A percentile compares a stretch with the other conserved stretches of the same genome.
phyloP scores from a whole-genome alignment of 2,888 invertebrate genomes.

The Lepidonotus clava region DNA sequence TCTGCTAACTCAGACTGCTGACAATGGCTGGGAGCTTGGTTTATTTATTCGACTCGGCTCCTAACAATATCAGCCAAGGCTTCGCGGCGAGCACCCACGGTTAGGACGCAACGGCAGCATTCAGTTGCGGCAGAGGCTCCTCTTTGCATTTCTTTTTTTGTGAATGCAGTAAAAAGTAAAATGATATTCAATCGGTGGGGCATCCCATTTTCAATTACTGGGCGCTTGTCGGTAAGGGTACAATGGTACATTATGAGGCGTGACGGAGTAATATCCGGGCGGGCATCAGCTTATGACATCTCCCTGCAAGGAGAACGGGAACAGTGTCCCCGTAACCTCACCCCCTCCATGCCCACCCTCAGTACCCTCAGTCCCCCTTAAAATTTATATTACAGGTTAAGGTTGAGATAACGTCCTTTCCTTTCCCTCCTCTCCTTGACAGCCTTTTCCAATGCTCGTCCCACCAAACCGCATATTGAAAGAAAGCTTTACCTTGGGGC shows the following conservation, averaged over 20 bases:
- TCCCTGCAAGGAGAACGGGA: background rate
- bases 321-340: too few species aligned
- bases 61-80: background rate
- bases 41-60: background rate
- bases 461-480: too few species aligned
- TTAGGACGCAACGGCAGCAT: background rate
- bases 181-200: constrained; percentile 22
- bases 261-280: constrained; percentile 23
- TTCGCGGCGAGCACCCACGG: background rate
- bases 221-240: background rate
- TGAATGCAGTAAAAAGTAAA: background rate
- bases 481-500: too few species aligned
- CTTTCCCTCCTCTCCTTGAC: too few species aligned
- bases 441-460: too few species aligned
- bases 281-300: constrained; percentile 26
- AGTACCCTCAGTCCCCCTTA: too few species aligned
- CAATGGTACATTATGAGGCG: constrained; percentile 34
- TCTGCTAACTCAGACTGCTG: background rate
- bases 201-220: constrained; percentile 40
- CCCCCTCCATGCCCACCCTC: too few species aligned
- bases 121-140: background rate
- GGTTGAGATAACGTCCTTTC: too few species aligned
- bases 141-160: background rate
- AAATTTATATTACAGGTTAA: too few species aligned
- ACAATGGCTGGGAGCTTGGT: background rate